Conservation (phyloP, 2,797 vertebrate genomes). For the Clarias platycephalus region DNA sequence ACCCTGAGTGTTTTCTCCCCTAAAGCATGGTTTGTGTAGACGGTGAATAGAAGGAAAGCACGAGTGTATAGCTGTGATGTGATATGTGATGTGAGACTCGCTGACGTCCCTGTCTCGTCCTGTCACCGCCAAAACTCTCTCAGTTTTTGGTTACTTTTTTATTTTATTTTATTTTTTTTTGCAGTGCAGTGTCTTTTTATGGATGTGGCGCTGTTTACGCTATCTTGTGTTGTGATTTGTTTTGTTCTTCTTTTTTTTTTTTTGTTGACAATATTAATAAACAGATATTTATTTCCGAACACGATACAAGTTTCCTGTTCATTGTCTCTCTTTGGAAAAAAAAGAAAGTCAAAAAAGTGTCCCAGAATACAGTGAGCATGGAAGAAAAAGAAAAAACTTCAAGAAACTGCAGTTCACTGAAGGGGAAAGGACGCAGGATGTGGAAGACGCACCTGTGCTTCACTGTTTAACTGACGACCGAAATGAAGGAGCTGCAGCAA, state of each 20-base stretch:
- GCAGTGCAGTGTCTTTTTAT: constrained; percentile 20
- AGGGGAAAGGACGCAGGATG: neutral
- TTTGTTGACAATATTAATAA: constrained; percentile 72
- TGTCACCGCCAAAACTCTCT: constrained; percentile 40
- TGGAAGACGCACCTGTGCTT: neutral
- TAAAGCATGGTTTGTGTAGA: neutral
- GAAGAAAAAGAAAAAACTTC: neutral
- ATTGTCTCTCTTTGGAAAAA: neutral
- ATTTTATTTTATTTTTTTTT: constrained; percentile 34
- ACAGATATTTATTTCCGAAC: constrained; percentile 57
- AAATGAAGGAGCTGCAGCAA: neutral
- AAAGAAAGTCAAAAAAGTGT: no score
- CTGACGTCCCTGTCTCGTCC: constrained; percentile 24
- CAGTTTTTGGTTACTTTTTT: constrained; percentile 37
- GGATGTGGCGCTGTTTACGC: constrained; percentile 38
- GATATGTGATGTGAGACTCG: neutral
- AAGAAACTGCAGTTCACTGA: neutral
- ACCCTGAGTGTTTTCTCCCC: neutral
- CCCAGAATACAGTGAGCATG: no score
- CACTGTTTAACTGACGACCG: neutral
- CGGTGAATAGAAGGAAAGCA: neutral
- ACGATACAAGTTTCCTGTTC: neutral
- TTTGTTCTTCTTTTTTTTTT: constrained; percentile 55
- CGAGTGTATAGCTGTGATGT: neutral
- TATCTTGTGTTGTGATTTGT: constrained; percentile 36